phyloP scores from a whole-genome alignment of 2,797 vertebrate species.

The Halcyon chelicuti region DNA sequence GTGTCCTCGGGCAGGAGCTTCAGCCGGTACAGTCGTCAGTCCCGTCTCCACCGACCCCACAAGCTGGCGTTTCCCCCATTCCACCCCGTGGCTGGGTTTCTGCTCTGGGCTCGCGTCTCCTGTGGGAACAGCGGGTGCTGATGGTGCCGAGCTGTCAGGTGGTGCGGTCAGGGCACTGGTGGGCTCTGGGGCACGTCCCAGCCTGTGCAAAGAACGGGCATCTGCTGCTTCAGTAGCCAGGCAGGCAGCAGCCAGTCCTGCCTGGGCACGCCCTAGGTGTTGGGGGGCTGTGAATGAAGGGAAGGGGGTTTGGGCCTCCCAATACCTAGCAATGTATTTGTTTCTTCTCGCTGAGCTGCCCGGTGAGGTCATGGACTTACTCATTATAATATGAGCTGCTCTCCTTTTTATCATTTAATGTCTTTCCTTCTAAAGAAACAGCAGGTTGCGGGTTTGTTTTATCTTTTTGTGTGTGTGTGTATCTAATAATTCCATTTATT shows the following conservation, averaged over 20 bases:
- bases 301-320: background rate
- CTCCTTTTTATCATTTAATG: background rate
- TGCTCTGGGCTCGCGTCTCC: background rate
- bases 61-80: background rate
- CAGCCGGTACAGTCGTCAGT: background rate
- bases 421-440: background rate
- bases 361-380: background rate
- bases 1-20: background rate
- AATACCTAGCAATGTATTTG: background rate
- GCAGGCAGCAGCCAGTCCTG: background rate
- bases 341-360: background rate
- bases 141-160: background rate
- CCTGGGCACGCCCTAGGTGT: too few relatives aligned
- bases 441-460: background rate
- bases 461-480: too few relatives aligned
- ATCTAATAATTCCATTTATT: too few relatives aligned
- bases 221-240: background rate
- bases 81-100: conserved; percentile 25
- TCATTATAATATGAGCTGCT: background rate
- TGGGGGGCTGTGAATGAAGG: too few relatives aligned
- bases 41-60: background rate
- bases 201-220: too few relatives aligned
- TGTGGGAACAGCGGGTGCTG: background rate
- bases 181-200: background rate
- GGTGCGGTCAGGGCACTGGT: background rate